Base-by-base conservation (phyloP, 2,113 vertebrate species). In the Notothenia coriiceps region DNA sequence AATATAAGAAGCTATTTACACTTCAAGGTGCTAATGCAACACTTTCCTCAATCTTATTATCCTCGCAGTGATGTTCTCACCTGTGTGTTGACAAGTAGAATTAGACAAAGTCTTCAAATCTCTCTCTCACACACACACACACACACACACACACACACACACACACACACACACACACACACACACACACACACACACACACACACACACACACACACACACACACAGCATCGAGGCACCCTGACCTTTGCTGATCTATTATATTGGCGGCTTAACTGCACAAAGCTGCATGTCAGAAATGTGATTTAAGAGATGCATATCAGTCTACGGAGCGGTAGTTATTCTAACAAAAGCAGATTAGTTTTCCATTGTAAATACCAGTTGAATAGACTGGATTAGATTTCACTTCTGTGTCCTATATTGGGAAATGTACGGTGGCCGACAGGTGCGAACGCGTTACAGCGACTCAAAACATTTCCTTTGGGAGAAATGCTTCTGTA, bases 1-100 rank as follows among this genome's bases (percentile, higher is more conserved):
- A 84, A 90, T 91, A 90, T 57, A 74, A 84, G 86, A 92, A 82
- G 84, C 92, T 86, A 91, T 94, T 93, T 92, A 89, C 92, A 93
- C 92, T 89, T 89, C 76, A 84, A 89, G 92, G 90, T 76, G 92
- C 77, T 90, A 92, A 93, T 93, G 85, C 89, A 92, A 93, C 92
- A 93, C 93, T 90, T 90, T 90, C 84, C 80, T 85, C 88, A 83
- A 83, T 86, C 90, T 77, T 88, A 92, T 89, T 89, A 91, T 66
- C 70, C 63, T 50, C 65, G 6, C 64, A 18, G 69, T 47, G 47
- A 83, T 86, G 88, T 88, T 86, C 81, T 88, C 84, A 84, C 87
- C 87, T 78, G 81, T 68, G 71, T 85, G 86, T 85, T 70, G 82
- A 92, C 88, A 84, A 84, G 88, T 59, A 60, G 82, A 86, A 88